phyloP scores from a whole-genome alignment of 2,113 vertebrate species.

The Vidua macroura region DNA sequence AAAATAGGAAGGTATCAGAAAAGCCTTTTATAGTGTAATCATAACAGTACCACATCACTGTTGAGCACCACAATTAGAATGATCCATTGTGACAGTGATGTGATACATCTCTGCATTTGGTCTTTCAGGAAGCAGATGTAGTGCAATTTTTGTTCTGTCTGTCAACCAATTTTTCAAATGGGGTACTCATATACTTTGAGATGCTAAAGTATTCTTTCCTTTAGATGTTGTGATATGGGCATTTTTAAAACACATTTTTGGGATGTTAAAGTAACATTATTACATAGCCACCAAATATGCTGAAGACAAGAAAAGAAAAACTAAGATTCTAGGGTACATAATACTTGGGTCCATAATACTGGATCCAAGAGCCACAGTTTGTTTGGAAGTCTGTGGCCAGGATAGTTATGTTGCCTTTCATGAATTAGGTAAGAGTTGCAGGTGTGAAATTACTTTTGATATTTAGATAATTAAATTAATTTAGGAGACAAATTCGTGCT shows the following conservation, averaged over 20 bases:
- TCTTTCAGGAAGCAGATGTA: not conserved
- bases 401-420: not conserved
- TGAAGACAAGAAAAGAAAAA: not conserved
- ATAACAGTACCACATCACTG: not conserved
- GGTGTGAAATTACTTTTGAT: constrained; percentile 47
- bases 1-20: constrained; percentile 27
- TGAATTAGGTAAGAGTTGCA: not conserved
- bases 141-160: not conserved
- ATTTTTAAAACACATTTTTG: not conserved
- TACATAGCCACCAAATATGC: not conserved
- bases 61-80: constrained; percentile 5
- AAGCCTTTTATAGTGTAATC: constrained; percentile 20
- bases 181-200: not conserved
- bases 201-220: not conserved
- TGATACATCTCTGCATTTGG: not conserved
- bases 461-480: constrained; percentile 56
- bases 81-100: constrained; percentile 9
- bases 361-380: not conserved
- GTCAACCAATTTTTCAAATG: not conserved
- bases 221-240: not conserved
- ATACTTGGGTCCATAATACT: not conserved
- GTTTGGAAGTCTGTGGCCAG: not conserved
- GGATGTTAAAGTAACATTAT: not conserved
- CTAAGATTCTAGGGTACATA: not conserved
- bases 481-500: constrained; percentile 1